phyloP scores from a whole-genome alignment of 1,140 invertebrate genomes.

The Chlorops oryzae region DNA sequence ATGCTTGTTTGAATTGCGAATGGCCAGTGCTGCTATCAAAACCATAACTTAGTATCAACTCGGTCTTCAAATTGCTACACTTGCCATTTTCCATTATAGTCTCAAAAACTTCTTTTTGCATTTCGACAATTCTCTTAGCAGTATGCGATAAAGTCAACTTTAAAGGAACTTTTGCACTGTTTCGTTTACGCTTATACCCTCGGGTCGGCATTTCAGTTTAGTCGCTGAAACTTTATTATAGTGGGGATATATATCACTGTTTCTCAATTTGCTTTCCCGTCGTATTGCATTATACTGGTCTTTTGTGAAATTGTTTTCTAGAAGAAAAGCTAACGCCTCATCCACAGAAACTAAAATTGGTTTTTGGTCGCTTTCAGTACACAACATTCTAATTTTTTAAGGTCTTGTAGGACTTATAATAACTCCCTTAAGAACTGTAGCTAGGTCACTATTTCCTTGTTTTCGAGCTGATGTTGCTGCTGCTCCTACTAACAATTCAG shows the following conservation, averaged over 20 bases:
- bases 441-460: background rate
- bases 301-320: conserved; percentile 13
- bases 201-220: conserved; percentile 5
- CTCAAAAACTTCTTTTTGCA: conserved; percentile 8
- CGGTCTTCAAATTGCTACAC: background rate
- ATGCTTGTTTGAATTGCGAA: conserved; percentile 5
- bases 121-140: conserved; percentile 1
- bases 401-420: background rate
- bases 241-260: conserved; percentile 9
- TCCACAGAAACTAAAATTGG: conserved; percentile 1
- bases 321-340: conserved; percentile 8
- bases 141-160: conserved; percentile 5
- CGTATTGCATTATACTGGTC: conserved; percentile 5
- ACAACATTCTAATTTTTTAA: background rate
- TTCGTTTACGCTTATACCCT: conserved; percentile 1
- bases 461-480: conserved; percentile 3
- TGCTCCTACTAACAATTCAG: conserved; percentile 4
- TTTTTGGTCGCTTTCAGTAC: background rate
- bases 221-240: background rate
- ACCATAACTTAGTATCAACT: conserved; percentile 6
- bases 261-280: conserved; percentile 2
- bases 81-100: conserved; percentile 2
- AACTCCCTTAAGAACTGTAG: conserved; percentile 1
- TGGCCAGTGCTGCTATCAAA: background rate
- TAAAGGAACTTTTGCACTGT: conserved; percentile 6